Evolutionary conservation across 2,888 invertebrate species (phyloP), one percentile per base, ranked within the genome.

Genomic region (Trissolcus brochymenae): DNA sequence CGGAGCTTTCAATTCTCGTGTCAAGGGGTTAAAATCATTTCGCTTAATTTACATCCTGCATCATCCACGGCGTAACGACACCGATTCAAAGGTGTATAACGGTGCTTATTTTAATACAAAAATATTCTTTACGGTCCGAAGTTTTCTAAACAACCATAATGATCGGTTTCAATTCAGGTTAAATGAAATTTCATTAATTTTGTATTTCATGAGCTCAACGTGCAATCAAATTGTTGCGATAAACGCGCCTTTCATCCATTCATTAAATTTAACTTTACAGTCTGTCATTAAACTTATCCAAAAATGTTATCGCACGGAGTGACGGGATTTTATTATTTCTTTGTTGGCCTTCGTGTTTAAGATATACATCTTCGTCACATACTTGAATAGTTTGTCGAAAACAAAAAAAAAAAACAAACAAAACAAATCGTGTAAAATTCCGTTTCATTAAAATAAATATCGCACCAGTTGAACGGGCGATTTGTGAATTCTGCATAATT

Each of bases 11-110:
- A 46, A 66, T 66, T 73, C 60, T 46, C 46, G 65, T 74, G 73
- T 67, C 73, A 74, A 11, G 61, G 51, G 73, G 73, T 74, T 67
- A 74, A 74, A 67, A 74, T 74, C 73, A 56, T 74, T 74, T 66
- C 66, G 61, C 51, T 66, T 67, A 74, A 74, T 74, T 74, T 74
- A 67, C 66, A 74, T 74, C 67, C 66, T 51, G 56, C 73, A 61
- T 73, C 61, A 61, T 61, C 40, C 40, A 25, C 40, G 16, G 25
- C 6, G 25, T 25, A 46, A 25, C 43, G 13, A 6, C 53, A 19
- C 46, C 59, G 49, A 74, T 56, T 67, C 60, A 41, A 35, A 65
- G 60, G 19, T 11, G 2, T 1, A 9, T 73, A 73, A 73, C 73
- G 73, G 73, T 60, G 66, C 54, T 46, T 51, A 50, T 51, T 40